Base-by-base conservation (phyloP, 53 echinoderm and acorn worm species). In the Zoroaster sp. region DNA sequence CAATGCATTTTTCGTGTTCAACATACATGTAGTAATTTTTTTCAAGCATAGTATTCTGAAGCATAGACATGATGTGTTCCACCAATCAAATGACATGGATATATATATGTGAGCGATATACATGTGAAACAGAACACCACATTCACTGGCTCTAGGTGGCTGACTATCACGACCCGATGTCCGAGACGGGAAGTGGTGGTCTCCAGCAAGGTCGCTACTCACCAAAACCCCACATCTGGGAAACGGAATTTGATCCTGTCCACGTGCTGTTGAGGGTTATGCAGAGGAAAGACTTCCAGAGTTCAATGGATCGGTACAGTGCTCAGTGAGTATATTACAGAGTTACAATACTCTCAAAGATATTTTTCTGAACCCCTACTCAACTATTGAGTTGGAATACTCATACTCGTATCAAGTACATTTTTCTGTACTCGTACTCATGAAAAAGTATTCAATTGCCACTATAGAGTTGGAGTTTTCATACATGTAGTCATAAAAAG, bases 201-300 rank as follows among this genome's bases (percentile, higher is more conserved):
- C 86, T 99, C 3, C 95, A 96, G 83, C 94, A 99, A 54, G 99
- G 99, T 17, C 89, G 91, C 66, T 99, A 96, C 74, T 88, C 91
- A 0, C 99, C 94, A 28, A 99, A 96, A 66, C 65, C 99, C 13
- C 80, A 91, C 20, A 66, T 99, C 4, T 99, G 99, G 99, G 77
- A 69, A 43, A 91, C 74, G 5, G 95, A 99, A 9, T 99, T 95
- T 87, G 96, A 99, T 78, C 99, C 99, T 1, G 68, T 99, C 14
- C 91, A 93, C 51, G 93, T 93, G 0, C 93, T 94, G 90, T 83
- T 99, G 18, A 73, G 99, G 30, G 92, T 92, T 15, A 95, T 99
- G 95, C 96, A 99, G 49, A 91, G 89, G 66, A 95, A 95, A 46
- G 99, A 99, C 67, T 95, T 94, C 73, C 99, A 99, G 76, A 80